These are phyloP conservation scores for Erebia aethiops DNA, from an alignment of 2,888 invertebrate species.

Conservation along the genomic window DNA sequence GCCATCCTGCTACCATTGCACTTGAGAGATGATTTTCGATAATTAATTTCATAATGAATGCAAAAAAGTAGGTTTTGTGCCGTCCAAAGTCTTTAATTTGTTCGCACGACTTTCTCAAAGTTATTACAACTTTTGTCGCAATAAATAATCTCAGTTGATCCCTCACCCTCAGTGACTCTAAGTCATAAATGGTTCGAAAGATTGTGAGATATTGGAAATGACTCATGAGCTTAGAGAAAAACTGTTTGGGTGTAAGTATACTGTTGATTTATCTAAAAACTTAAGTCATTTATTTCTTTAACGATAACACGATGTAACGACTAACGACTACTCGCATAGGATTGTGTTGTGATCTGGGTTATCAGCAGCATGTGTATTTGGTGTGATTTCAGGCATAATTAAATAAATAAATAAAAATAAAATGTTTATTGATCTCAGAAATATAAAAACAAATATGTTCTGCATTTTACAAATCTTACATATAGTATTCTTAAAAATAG, in stretches of 20 bases:
- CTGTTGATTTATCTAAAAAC: constrained; percentile 12
- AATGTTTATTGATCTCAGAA: too few relatives aligned
- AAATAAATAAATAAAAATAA: too few relatives aligned
- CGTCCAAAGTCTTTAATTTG: constrained; percentile 32
- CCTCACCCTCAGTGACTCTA: constrained; percentile 26
- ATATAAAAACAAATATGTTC: too few relatives aligned
- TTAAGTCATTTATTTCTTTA: constrained; percentile 14
- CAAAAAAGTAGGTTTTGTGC: neutral
- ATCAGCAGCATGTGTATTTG: too few relatives aligned
- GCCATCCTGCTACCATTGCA: too few relatives aligned
- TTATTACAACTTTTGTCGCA: constrained; percentile 56
- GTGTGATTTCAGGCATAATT: too few relatives aligned
- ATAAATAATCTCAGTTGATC: constrained; percentile 49
- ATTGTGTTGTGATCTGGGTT: too few relatives aligned
- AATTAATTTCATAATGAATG: neutral
- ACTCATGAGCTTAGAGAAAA: constrained; percentile 27
- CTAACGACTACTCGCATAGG: neutral
- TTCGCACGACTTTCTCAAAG: constrained; percentile 39
- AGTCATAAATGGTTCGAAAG: constrained; percentile 31
- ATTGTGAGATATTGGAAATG: constrained; percentile 39
- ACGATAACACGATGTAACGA: constrained; percentile 8
- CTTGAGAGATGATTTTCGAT: neutral
- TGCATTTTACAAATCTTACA: too few relatives aligned
- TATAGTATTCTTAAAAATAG: too few relatives aligned
- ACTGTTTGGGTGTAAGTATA: constrained; percentile 8